Evolutionary conservation across 2,797 vertebrate genomes (phyloP), one percentile per base, ranked within the genome.

Genomic region (Scarus forsteni): DNA sequence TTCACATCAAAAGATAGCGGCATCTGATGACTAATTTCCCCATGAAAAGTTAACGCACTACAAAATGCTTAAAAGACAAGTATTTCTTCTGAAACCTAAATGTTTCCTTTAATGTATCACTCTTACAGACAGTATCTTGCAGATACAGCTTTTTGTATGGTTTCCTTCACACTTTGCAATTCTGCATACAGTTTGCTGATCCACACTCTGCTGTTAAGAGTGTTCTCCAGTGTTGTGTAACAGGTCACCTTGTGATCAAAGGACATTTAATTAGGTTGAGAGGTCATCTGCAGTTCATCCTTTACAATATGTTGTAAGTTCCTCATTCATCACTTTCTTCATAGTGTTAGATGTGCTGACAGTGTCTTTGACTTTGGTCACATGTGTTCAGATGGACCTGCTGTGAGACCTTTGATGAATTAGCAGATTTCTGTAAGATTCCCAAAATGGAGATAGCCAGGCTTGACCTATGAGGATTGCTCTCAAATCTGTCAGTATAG

Each of bases 21-120:
- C 9, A 34, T 13, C 12, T 65, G 76, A 81, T 90, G 88, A 91
- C 45, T 85, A 70, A 82, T 72, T 88, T 88, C 84, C 81, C 64
- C 6, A 13, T 70, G 44, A 73, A 36, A 72, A 43, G 13, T 43
- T 43, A 52, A 44, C 40, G 43, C 15, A 35, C 13, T 38, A 67
- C 43, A 3, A 65, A 61, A 48, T 42, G 12, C 14, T n/a, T 55
- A 71, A 63, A 78, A 62, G 13, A 72, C 46, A 19, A 45, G 10
- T 40, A 18, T 7, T 66, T 70, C 38, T 75, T 85, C 59, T 72
- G 57, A 89, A 85, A 78, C 66, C 43, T 59, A 60, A 78, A 61
- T 8, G n/a, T 73, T 88, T 85, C 77, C 70, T 76, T 62, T 75
- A 84, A 89, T 70, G 57, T 84, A 18, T 65, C 66, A 60, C 53